Evolutionary conservation across 2,888 invertebrate genomes (phyloP).

Genomic region (Parnassius glacialis): DNA sequence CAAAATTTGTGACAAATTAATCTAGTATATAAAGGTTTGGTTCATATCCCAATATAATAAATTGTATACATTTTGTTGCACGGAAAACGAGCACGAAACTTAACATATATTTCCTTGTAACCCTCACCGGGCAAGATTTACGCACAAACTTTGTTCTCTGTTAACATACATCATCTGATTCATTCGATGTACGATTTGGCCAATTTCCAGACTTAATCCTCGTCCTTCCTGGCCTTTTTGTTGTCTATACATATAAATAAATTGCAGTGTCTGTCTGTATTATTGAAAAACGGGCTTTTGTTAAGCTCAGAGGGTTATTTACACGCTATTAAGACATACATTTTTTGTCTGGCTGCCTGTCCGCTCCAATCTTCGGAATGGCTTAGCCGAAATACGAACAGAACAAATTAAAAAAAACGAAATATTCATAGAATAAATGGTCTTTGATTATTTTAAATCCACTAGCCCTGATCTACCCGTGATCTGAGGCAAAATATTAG

Average conservation of each 20-base stretch:
- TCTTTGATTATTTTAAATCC: too few species aligned
- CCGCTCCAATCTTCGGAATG: too few species aligned
- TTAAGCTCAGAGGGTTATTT: neutral
- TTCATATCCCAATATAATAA: neutral
- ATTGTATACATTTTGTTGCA: constrained; percentile 3
- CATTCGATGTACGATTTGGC: neutral
- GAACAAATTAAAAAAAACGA: too few species aligned
- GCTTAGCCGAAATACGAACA: too few species aligned
- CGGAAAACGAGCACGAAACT: constrained; percentile 7
- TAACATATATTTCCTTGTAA: constrained; percentile 17
- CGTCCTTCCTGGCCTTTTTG: too few species aligned
- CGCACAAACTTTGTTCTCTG: constrained; percentile 17
- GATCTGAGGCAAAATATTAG: too few species aligned
- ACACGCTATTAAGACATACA: neutral
- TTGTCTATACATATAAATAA: neutral
- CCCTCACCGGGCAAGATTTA: constrained; percentile 14
- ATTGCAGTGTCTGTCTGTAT: too few species aligned
- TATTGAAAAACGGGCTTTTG: neutral
- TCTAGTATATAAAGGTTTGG: too few species aligned
- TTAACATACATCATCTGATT: constrained; percentile 14
- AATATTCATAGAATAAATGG: too few species aligned
- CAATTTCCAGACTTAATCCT: neutral
- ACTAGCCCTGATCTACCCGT: too few species aligned
- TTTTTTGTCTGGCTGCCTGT: too few species aligned
- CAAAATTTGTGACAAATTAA: too few species aligned